phyloP scores from a whole-genome alignment of 2,113 vertebrate species.

The Dromiciops gliroides region DNA sequence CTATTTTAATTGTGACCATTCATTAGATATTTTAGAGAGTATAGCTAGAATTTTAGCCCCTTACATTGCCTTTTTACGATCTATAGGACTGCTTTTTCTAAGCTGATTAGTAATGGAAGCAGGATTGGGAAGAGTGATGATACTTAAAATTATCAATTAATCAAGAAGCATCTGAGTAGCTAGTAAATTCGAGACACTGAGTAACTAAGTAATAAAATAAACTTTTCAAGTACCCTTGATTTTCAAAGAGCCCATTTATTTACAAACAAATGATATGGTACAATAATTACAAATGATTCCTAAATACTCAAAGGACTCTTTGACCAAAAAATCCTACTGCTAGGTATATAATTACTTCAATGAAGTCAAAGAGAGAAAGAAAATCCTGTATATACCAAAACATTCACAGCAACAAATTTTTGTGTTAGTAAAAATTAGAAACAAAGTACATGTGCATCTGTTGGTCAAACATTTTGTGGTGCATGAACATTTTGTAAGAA shows the following conservation, averaged over 20 bases:
- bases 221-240: not conserved
- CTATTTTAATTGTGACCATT: too few species aligned
- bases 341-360: not conserved
- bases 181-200: not conserved
- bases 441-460: not conserved
- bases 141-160: not conserved
- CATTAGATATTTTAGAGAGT: too few species aligned
- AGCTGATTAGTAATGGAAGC: not conserved
- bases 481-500: not conserved
- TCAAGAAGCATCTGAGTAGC: not conserved
- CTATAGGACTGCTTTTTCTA: not conserved
- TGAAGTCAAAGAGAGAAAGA: not conserved
- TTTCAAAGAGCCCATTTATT: not conserved
- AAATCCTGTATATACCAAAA: not conserved
- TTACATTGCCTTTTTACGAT: not conserved
- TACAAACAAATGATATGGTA: not conserved
- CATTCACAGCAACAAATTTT: not conserved
- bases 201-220: not conserved
- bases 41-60: too few species aligned
- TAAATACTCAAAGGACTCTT: not conserved
- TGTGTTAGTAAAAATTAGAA: not conserved
- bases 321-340: not conserved
- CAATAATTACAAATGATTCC: not conserved
- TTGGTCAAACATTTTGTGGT: not conserved
- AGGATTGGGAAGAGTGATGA: not conserved